Base-by-base conservation (phyloP, 1,140 invertebrate genomes). In the Agrilus planipennis region DNA sequence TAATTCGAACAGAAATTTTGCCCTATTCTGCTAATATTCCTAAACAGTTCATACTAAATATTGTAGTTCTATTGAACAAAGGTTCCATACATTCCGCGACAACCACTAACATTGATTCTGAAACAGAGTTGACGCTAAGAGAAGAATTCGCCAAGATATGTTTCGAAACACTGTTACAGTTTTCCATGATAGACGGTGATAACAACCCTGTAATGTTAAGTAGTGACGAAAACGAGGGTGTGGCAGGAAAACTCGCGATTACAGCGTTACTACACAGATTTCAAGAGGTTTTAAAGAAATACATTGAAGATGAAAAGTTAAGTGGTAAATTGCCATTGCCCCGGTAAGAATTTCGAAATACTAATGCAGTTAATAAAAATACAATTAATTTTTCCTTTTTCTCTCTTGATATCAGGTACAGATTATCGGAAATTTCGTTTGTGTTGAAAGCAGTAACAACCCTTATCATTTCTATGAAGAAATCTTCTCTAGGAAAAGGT, bases 71-170 rank as follows among this genome's bases (percentile, higher is more conserved):
- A 25, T 70, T 97, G 15, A 94, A 95, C 61, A 82, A 83, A 55
- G 93, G 91, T 0, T 93, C 92, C 10, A 89, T 95, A 56, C 88
- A 94, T 67, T 84, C 84, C n/a, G 81, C 84, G 0, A 81, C 84
- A 2, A 75, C 74, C 32, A 60, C 62, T 12, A 75, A 71, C 58
- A 71, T 70, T 45, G 70, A 90, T 52, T 81, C 79, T 46, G 85
- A 92, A 58, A 79, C 81, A 16, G 86, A 88, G 56, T 65, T 88
- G 42, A 84, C 82, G 43, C 65, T 90, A 42, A 64, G 91, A 15
- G 91, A 97, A 65, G 91, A 95, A 55, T 95, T 97, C 68, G 91
- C 92, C 15, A 85, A 92, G 57, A 86, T 84, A 0, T 97, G 93
- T 59, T 96, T 97, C 58, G 91, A 96, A 64, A 95, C 92, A 1